These are phyloP conservation scores for Oncopeltus fasciatus DNA, from an alignment of 1,140 invertebrate genomes.

Conservation along the genomic window DNA sequence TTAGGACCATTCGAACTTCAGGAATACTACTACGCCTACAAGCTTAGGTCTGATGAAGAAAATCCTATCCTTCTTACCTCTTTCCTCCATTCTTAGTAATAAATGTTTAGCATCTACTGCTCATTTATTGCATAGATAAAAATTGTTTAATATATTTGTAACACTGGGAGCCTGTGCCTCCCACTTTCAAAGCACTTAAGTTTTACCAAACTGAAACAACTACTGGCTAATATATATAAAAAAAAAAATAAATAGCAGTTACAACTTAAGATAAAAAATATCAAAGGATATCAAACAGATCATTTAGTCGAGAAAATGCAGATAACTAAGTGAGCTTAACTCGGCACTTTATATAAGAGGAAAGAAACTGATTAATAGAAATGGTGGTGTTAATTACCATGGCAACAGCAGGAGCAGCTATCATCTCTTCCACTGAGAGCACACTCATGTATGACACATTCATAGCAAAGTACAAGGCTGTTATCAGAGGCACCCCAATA, in stretches of 20 bases:
- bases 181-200: no score
- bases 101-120: no score
- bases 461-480: constrained; percentile 73
- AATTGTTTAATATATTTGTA: no score
- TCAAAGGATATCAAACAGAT: background rate
- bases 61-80: no score
- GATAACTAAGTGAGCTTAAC: background rate
- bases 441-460: constrained; percentile 88
- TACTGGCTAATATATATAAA: background rate
- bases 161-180: no score
- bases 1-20: no score
- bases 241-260: background rate
- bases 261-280: background rate
- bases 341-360: background rate
- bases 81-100: no score
- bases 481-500: constrained; percentile 80
- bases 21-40: no score
- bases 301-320: background rate
- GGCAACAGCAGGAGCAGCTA: constrained; percentile 67
- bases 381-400: constrained; percentile 39
- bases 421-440: constrained; percentile 63
- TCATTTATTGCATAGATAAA: no score
- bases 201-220: background rate
- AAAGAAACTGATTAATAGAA: background rate
- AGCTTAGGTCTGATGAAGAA: no score